Base-by-base conservation (phyloP, 2,888 invertebrate genomes). In the Cerastis rubricosa region DNA sequence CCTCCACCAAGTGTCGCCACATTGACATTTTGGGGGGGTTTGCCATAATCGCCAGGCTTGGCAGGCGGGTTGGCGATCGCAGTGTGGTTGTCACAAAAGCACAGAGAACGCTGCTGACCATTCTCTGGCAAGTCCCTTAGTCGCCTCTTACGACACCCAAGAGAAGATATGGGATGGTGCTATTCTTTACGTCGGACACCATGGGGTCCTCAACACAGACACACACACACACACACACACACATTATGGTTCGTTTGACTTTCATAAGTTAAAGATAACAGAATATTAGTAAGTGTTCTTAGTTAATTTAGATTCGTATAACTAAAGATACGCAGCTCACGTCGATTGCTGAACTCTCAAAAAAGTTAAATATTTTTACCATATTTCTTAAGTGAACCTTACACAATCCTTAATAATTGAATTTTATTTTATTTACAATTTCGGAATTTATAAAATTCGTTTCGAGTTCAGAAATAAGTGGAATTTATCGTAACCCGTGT, bases 401-500 rank as follows among this genome's bases (percentile, higher is more conserved):
- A 69, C 75, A 65, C 57, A 71, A 66, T 54, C 47, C 1, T n/a
- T 64, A 73, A 57, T 68, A 59, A 61, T 54, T 12, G 22, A 61
- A n/a, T 35, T n/a, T 35, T 67, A 69, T 71, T 78, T 78, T 22
- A 66, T 78, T 54, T 63, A 54, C 35, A 72, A 40, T 68, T 74
- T 63, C 25, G 40, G 57, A 72, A 78, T 71, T 74, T 61, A 45
- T 47, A 45, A 77, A 71, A 73, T 79, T 73, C 57, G n/a, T 59
- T 40, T n/a, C n/a, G n/a, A 65, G 25, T 59, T 71, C 19, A 7
- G 35, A 79, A 63, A 49, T 43, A 43, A 49, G 11, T 68, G 35
- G 43, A 79, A 79, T 84, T 78, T 61, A 67, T 78, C 40, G 61
- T 83, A 40, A 63, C 14, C 29, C 25, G 12, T 14, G 17, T 76